Evolutionary conservation across 2,797 vertebrate genomes (phyloP), one percentile per base, ranked within the genome.

Genomic region (Potorous gilbertii): DNA sequence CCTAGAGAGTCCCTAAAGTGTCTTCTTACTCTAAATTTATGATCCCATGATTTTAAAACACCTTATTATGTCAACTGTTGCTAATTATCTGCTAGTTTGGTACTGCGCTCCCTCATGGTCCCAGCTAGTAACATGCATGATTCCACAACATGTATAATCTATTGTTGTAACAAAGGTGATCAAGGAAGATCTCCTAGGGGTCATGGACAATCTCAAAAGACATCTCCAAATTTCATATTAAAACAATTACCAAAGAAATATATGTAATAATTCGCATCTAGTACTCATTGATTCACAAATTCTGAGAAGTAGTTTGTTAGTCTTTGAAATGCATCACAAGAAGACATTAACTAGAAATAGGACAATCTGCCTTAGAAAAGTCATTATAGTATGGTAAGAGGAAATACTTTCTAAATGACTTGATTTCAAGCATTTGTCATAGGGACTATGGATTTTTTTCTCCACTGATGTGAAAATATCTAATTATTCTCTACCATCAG

Each of bases 371-470:
- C 74, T 56, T 54, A 97, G 96, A 97, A 55, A 56, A 92, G 59
- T 46, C 21, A 54, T 96, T 81, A 54, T 57, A 13, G 0, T 94
- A 24, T 94, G 95, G 34, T 89, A 94, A 94, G 90, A 31, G n/a
- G 56, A 95, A 56, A 96, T 55, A 81, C 5, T 81, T 55, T 6
- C 24, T 96, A 94, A 95, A 93, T 57, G 46, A 0, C 66, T 95
- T 97, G 94, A 74, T 97, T 97, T 96, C 66, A 24, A 0, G 0
- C 90, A 55, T 96, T 98, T 98, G 91, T 90, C 55, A 56, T 0
- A 5, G 50, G n/a, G 29, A 46, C 4, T 94, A 9, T 74, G 95
- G 14, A 74, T 91, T 0, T 24, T 90, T 90, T 90, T 92, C 31
- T 97, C 12, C 90, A 59, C 50, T 8, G 1, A 5, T 31, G 74